phyloP scores from a whole-genome alignment of 2,797 vertebrate species.

The Paramormyrops hopkinsi region DNA sequence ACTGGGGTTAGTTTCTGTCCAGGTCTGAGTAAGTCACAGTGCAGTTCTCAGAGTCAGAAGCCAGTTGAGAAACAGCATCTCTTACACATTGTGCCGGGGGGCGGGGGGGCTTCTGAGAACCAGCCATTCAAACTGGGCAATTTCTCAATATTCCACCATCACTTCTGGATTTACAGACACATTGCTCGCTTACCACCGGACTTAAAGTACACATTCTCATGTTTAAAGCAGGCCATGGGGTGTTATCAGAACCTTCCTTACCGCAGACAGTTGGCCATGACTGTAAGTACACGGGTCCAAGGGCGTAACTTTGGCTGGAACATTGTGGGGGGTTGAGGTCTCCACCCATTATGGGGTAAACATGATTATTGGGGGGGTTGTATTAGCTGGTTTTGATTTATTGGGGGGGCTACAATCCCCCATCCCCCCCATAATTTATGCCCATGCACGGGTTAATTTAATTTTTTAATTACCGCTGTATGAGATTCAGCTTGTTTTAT shows the following conservation, averaged over 20 bases:
- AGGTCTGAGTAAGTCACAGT: not conserved
- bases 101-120: not conserved
- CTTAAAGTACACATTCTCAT: not conserved
- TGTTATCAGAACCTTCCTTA: not conserved
- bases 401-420: too few species aligned
- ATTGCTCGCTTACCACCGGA: not conserved
- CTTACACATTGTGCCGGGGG: not conserved
- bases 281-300: not conserved
- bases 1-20: not conserved
- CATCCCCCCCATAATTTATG: too few species aligned
- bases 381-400: too few species aligned
- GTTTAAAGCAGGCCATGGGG: not conserved
- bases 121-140: not conserved
- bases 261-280: not conserved
- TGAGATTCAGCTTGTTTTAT: not conserved
- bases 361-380: too few species aligned
- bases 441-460: not conserved
- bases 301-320: too few species aligned
- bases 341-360: too few species aligned
- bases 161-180: not conserved
- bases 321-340: too few species aligned
- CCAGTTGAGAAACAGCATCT: not conserved
- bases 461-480: not conserved
- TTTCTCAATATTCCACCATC: not conserved
- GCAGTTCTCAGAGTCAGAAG: conserved; percentile 6